Evolutionary conservation across 2,888 invertebrate genomes (phyloP).

Genomic region (Aricia artaxerxes): DNA sequence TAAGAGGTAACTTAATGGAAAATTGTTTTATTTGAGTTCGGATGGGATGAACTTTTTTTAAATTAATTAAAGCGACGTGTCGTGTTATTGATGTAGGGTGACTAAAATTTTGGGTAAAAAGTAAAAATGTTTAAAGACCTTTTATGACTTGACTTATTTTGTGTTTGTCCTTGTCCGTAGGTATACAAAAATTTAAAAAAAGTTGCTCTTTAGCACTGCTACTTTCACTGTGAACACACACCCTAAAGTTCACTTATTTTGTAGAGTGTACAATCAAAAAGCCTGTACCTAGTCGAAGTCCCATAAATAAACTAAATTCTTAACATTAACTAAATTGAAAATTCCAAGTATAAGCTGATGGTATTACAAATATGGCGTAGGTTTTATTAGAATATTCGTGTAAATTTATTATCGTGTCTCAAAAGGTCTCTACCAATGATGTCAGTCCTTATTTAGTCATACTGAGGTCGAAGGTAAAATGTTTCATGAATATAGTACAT

Average conservation of each 20-base stretch:
- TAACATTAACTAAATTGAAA: neutral
- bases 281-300: too few species aligned
- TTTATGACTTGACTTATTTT: too few species aligned
- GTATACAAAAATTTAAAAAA: too few species aligned
- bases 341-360: neutral
- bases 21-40: too few species aligned
- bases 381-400: neutral
- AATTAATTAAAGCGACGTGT: neutral
- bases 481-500: neutral
- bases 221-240: too few species aligned
- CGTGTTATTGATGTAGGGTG: neutral
- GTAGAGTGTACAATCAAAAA: too few species aligned
- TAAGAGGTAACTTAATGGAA: neutral
- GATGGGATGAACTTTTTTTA: neutral
- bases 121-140: too few species aligned
- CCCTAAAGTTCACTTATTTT: too few species aligned
- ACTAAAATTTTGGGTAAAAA: neutral
- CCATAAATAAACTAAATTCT: too few species aligned
- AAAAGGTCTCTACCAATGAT: neutral
- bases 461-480: neutral
- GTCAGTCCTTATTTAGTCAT: neutral
- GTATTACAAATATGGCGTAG: neutral
- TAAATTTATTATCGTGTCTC: neutral
- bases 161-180: too few species aligned
- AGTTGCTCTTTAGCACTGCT: too few species aligned